Conservation (phyloP, 2,113 vertebrate genomes). For the Calyptommatus sinebrachiatus region DNA sequence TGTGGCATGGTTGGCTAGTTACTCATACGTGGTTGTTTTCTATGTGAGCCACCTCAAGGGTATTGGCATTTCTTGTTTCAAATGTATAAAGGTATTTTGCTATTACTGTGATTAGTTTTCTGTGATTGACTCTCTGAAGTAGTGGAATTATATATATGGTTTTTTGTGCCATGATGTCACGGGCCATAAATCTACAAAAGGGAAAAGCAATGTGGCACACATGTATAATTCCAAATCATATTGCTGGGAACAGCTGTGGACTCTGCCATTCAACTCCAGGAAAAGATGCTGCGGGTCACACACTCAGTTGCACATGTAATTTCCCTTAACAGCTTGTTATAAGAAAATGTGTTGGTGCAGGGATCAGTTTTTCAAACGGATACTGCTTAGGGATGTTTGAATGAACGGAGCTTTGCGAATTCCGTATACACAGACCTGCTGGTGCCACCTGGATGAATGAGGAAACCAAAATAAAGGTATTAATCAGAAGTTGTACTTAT, state of each 20-base stretch:
- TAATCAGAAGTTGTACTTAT: background rate
- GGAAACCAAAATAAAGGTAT: background rate
- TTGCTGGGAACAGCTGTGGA: background rate
- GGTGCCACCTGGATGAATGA: background rate
- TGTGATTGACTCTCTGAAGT: background rate
- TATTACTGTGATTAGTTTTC: conserved; percentile 43
- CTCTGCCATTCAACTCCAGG: background rate
- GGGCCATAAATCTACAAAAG: background rate
- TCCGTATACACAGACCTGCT: background rate
- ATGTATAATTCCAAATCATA: background rate
- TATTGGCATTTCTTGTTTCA: conserved; percentile 42
- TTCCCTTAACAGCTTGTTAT: background rate
- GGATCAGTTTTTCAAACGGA: background rate
- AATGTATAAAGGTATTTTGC: conserved; percentile 9
- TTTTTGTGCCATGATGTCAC: conserved; percentile 14
- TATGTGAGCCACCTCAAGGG: conserved; percentile 11
- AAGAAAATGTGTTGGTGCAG: rapidly evolving
- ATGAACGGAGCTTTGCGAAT: background rate
- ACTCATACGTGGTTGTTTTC: conserved; percentile 11
- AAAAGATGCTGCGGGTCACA: background rate
- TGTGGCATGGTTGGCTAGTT: conserved; percentile 42
- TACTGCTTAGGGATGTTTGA: background rate
- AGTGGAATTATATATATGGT: conserved; percentile 15
- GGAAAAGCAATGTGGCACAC: background rate
- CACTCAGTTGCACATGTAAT: background rate